These are phyloP conservation scores for Centropus bengalensis DNA, from an alignment of 2,113 vertebrate genomes.

Conservation along the genomic window DNA sequence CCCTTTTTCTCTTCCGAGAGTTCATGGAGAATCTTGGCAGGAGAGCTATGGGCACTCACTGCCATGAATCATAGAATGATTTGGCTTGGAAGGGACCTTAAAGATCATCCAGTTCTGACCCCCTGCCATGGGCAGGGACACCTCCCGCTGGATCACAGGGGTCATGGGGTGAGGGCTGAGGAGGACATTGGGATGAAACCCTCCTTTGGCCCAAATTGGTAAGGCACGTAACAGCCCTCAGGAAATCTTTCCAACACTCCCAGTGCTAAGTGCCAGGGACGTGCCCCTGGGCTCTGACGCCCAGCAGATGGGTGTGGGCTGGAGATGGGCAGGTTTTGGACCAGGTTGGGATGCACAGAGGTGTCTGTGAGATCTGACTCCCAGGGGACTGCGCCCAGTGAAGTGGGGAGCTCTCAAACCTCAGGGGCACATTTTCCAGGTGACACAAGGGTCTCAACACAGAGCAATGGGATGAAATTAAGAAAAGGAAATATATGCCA, in stretches of 20 bases:
- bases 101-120: no score
- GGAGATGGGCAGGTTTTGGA: fast-evolving
- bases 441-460: not conserved
- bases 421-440: not conserved
- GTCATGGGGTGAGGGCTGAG: not conserved
- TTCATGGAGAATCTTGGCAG: not conserved
- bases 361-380: not conserved
- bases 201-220: not conserved
- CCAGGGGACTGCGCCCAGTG: fast-evolving
- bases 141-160: no score
- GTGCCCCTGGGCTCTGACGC: not conserved
- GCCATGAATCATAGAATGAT: not conserved
- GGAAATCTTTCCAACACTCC: not conserved
- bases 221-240: not conserved
- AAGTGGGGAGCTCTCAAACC: not conserved
- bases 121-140: no score
- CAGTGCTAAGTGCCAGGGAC: not conserved
- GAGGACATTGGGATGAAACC: fast-evolving
- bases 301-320: not conserved
- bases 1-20: not conserved
- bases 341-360: not conserved
- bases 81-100: no score
- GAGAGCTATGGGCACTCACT: fast-evolving
- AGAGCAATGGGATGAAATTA: not conserved
- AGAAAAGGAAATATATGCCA: not conserved